Conservation (phyloP, 2,113 vertebrate genomes). For the Emberiza fucata region DNA sequence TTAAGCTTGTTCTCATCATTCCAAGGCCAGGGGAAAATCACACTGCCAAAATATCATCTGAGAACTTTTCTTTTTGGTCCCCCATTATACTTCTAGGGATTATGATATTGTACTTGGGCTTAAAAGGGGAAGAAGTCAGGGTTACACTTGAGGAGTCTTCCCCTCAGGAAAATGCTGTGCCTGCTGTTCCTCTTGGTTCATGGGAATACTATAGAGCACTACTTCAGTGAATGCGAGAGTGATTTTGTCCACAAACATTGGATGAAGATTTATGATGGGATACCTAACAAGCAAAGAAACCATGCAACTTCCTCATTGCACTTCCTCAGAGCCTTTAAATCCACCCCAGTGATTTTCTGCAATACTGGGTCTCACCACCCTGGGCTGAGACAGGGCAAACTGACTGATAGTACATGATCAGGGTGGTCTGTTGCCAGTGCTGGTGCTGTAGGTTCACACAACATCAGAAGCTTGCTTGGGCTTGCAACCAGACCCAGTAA, state of each 20-base stretch:
- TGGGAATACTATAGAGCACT: background rate
- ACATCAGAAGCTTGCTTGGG: background rate
- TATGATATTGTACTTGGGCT: constrained; percentile 53
- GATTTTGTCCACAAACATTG: background rate
- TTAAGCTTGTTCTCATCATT: constrained; percentile 56
- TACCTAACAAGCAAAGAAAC: background rate
- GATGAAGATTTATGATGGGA: background rate
- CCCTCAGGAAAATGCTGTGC: background rate
- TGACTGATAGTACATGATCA: accelerated
- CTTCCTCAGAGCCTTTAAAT: background rate
- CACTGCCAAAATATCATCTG: constrained; percentile 63
- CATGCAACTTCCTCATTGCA: accelerated
- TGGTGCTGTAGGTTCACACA: background rate
- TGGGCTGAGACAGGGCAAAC: background rate
- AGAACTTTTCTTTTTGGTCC: background rate
- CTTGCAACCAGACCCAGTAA: background rate
- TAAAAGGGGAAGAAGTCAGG: constrained; percentile 30
- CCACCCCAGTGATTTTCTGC: accelerated
- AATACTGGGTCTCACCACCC: background rate
- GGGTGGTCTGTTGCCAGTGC: accelerated
- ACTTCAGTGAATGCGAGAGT: background rate
- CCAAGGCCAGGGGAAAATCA: constrained; percentile 26
- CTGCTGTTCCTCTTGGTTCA: background rate
- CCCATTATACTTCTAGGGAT: constrained; percentile 9
- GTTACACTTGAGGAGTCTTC: background rate